Evolutionary conservation across 2,888 invertebrate genomes (phyloP).

Genomic region (Bursaphelenchus okinawaensis): DNA sequence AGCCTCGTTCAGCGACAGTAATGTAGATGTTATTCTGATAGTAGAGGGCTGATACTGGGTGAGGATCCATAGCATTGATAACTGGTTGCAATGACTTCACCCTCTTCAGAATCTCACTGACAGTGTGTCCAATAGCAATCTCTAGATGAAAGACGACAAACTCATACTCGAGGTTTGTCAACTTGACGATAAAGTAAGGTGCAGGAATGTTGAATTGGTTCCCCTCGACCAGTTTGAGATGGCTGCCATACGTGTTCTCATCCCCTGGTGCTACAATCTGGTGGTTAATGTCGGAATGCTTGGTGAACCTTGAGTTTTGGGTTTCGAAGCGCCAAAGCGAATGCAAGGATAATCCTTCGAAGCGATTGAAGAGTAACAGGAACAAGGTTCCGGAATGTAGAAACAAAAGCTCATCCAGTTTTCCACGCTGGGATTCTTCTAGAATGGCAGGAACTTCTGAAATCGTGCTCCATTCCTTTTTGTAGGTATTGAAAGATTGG

Average conservation of each 20-base stretch:
- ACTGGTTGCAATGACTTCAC: neutral
- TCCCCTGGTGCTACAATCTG: neutral
- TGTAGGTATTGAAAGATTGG: neutral
- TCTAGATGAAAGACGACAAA: constrained; percentile 5
- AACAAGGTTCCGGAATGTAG: constrained; percentile 3
- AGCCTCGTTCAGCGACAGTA: constrained; percentile 7
- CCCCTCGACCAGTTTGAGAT: constrained; percentile 4
- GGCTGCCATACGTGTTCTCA: constrained; percentile 5
- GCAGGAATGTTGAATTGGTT: neutral
- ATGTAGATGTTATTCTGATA: constrained; percentile 1
- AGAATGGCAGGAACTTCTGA: neutral
- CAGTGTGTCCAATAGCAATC: neutral
- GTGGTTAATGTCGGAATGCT: constrained; percentile 4
- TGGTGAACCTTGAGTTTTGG: constrained; percentile 10
- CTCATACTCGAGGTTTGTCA: neutral
- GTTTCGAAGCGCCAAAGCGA: constrained; percentile 11
- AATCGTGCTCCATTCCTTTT: neutral
- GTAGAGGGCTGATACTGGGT: neutral
- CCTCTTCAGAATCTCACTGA: neutral
- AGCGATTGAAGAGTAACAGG: constrained; percentile 13
- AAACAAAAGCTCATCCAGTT: constrained; percentile 5
- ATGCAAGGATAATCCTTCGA: constrained; percentile 8
- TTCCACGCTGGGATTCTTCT: neutral
- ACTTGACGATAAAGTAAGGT: constrained; percentile 6
- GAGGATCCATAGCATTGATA: constrained; percentile 1